These are phyloP conservation scores for Leistus spinibarbis DNA, from an alignment of 2,888 invertebrate genomes.

Conservation along the genomic window DNA sequence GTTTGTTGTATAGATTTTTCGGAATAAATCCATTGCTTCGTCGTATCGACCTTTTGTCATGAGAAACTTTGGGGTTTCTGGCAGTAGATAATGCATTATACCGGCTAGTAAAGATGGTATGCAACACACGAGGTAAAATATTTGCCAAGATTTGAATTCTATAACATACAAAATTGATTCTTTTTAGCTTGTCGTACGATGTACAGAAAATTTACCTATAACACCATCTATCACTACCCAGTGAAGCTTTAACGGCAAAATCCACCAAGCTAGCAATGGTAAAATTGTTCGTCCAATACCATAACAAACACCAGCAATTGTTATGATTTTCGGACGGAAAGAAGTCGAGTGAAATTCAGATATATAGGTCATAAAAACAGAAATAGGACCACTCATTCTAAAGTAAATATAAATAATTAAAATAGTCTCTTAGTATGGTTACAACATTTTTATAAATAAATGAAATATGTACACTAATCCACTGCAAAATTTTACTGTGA, in stretches of 20 bases:
- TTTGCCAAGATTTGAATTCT: slow-evolving; percentile 35
- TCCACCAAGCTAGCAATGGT: slow-evolving; percentile 69
- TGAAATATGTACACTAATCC: slow-evolving; percentile 68
- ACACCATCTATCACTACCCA: slow-evolving; percentile 52
- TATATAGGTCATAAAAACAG: slow-evolving; percentile 68
- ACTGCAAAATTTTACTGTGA: slow-evolving; percentile 67
- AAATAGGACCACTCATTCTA: slow-evolving; percentile 68
- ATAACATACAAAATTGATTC: neutral
- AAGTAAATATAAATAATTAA: slow-evolving; percentile 1
- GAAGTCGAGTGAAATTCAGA: slow-evolving; percentile 69
- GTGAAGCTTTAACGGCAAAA: slow-evolving; percentile 61
- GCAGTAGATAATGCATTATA: slow-evolving; percentile 13
- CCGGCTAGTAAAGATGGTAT: slow-evolving; percentile 57
- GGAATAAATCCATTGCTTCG: slow-evolving; percentile 59
- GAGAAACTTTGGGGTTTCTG: slow-evolving; percentile 35
- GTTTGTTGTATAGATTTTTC: slow-evolving; percentile 61
- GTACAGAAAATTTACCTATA: slow-evolving; percentile 49
- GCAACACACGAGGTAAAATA: slow-evolving; percentile 20
- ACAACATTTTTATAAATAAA: neutral
- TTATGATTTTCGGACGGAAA: slow-evolving; percentile 64
- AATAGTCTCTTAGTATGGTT: neutral
- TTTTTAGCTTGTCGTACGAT: neutral
- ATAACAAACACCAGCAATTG: slow-evolving; percentile 67
- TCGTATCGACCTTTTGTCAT: slow-evolving; percentile 54
- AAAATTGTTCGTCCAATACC: slow-evolving; percentile 65